A percentile compares a stretch with the other conserved stretches of the same genome.
Conservation (phyloP, 2,797 vertebrate species). For the Protosalanx chinensis region DNA sequence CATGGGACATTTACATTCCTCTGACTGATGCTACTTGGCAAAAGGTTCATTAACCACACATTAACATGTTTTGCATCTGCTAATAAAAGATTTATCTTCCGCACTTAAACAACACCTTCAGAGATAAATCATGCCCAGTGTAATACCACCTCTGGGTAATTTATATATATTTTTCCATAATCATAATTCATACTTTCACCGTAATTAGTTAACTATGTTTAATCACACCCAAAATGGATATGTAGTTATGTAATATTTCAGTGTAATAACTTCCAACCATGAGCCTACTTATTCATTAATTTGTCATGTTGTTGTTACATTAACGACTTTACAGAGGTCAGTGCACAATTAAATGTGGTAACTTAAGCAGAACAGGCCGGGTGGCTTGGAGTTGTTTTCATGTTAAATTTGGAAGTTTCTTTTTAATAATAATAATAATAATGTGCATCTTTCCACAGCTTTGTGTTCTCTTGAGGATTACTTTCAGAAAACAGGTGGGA, state of each 20-base stretch:
- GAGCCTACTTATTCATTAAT: slow-evolving; percentile 39
- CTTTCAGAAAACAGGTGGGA: slow-evolving; percentile 31
- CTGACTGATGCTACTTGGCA: slow-evolving; percentile 42
- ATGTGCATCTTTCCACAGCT: slow-evolving; percentile 28
- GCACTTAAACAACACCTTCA: slow-evolving; percentile 45
- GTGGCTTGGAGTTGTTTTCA: not conserved
- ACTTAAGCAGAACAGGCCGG: slow-evolving; percentile 5
- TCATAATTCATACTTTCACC: slow-evolving; percentile 62
- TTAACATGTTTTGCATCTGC: slow-evolving; percentile 60
- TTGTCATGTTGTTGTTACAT: slow-evolving; percentile 15
- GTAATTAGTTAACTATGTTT: slow-evolving; percentile 68
- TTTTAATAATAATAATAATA: slow-evolving; percentile 26
- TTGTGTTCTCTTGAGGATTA: slow-evolving; percentile 24
- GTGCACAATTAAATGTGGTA: slow-evolving; percentile 9
- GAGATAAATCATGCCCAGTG: slow-evolving; percentile 55
- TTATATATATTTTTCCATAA: slow-evolving; percentile 58
- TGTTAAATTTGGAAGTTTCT: slow-evolving; percentile 14
- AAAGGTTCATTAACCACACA: slow-evolving; percentile 57
- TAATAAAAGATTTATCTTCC: slow-evolving; percentile 45
- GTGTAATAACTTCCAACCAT: slow-evolving; percentile 37
- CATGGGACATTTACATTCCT: slow-evolving; percentile 52
- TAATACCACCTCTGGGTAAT: slow-evolving; percentile 44
- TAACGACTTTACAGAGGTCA: slow-evolving; percentile 39
- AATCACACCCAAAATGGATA: slow-evolving; percentile 70
- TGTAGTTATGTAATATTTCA: slow-evolving; percentile 57